Evolutionary conservation across 2,888 invertebrate species (phyloP), one percentile per base, ranked within the genome.

Genomic region (Mycalesis mineus): DNA sequence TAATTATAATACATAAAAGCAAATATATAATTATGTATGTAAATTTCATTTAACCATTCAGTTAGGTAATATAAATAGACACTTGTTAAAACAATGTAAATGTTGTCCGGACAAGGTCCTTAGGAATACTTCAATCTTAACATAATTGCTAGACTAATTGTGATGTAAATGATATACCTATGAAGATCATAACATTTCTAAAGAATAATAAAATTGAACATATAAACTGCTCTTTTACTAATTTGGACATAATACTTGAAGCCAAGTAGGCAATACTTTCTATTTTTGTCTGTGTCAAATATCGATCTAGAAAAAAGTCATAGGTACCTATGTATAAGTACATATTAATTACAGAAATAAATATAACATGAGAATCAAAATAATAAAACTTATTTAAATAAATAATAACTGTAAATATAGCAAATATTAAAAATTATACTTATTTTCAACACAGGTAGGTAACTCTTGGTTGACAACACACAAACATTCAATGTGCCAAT

Each of bases 401-500:
- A 40, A 31, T 11, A 36, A 42, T 44, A 53, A 33, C 29, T 57
- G 57, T 45, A 51, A 54, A 36, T 57, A 58, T 48, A 76, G 65
- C 53, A 56, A 55, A 62, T 55, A 68, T 14, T 41, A 72, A 75
- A 78, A 72, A 69, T 67, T 69, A 69, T 69, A 69, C 68, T 72
- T 65, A 60, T 50, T 55, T 66, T 55, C 65, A 57, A 44, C 53
- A 54, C 11, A 47, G 54, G 58, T 67, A 69, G 63, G 68, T 68
- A 65, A 67, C 68, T 42, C 69, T 64, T 73, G 75, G 71, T 77
- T 76, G 72, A 78, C 73, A 80, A 78, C 73, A 80, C 74, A 74
- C 70, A 71, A 79, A 81, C 78, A 80, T 81, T 75, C 75, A 79
- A 73, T 79, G 78, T 84, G 86, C 80, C 82, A 84, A 84, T 81